These are phyloP conservation scores for Catostylus mosaicus DNA, from an alignment of 30 jellyfish, hydroid and myxozoan genomes.

Conservation along the genomic window DNA sequence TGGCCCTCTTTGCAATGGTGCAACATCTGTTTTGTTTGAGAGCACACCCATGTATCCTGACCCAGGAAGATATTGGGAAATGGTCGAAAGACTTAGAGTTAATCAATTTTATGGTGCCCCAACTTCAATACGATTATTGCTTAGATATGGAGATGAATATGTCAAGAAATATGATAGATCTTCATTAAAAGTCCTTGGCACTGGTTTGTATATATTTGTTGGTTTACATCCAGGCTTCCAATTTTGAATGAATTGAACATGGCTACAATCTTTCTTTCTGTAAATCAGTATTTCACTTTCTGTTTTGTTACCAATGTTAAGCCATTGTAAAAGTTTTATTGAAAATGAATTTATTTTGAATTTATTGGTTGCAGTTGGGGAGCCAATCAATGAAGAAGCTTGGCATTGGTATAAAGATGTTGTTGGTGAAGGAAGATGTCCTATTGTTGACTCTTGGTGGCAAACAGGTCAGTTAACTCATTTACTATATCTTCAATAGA, in stretches of 20 bases:
- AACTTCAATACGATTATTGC: conserved; percentile 89
- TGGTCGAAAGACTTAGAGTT: conserved; percentile 85
- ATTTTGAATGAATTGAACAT: no score
- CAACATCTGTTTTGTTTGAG: conserved; percentile 90
- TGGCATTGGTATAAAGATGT: conserved; percentile 98
- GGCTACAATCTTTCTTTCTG: no score
- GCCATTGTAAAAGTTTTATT: no score
- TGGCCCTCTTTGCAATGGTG: conserved; percentile 98
- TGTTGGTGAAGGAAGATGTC: conserved; percentile 96
- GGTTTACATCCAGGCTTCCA: no score
- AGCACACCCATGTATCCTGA: conserved; percentile 97
- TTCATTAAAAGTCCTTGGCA: conserved; percentile 78
- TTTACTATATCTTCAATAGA: no score
- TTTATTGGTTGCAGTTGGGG: conserved; percentile 85
- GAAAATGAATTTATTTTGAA: no score
- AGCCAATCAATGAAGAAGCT: conserved; percentile 98
- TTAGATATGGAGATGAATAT: conserved; percentile 82
- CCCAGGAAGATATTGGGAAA: conserved; percentile 99
- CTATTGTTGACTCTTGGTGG: conserved; percentile 99
- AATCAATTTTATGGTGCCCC: conserved; percentile 99
- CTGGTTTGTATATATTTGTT: conserved; percentile 89
- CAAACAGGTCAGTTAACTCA: conserved; percentile 81
- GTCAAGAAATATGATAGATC: conserved; percentile 91
- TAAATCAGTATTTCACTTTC: no score
- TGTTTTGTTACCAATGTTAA: no score